These are phyloP conservation scores for Porphyrio hochstetteri DNA, from an alignment of 2,113 vertebrate genomes.

Conservation along the genomic window DNA sequence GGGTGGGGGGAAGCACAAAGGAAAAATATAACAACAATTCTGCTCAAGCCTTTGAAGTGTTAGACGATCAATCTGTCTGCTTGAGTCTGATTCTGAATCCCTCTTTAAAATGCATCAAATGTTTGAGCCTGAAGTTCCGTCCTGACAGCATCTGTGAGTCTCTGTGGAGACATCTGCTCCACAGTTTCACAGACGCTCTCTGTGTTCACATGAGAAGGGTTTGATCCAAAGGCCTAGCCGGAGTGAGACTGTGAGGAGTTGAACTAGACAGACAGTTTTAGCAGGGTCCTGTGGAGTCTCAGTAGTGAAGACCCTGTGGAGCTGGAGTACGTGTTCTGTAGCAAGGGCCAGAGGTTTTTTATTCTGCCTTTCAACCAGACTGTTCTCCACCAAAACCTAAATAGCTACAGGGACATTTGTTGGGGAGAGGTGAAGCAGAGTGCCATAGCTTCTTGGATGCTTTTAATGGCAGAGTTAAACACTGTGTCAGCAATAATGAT, in stretches of 20 bases:
- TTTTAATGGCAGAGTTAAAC: not conserved
- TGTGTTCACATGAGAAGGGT: conserved; percentile 78
- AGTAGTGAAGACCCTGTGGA: conserved; percentile 68
- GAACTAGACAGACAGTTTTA: conserved; percentile 75
- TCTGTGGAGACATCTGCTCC: conserved; percentile 80
- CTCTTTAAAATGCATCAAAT: conserved; percentile 85
- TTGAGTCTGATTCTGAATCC: conserved; percentile 76
- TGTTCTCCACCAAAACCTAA: conserved; percentile 21
- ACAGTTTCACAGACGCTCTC: conserved; percentile 76
- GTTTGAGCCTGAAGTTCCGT: conserved; percentile 77
- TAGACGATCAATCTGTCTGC: conserved; percentile 80
- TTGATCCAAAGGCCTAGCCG: conserved; percentile 77
- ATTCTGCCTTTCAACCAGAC: conserved; percentile 55
- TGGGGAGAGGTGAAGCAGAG: not conserved
- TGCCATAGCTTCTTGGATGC: conserved; percentile 27
- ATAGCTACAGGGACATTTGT: conserved; percentile 15
- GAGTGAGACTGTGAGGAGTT: conserved; percentile 67
- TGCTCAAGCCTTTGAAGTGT: conserved; percentile 77
- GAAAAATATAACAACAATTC: conserved; percentile 59
- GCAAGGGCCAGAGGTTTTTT: conserved; percentile 64
- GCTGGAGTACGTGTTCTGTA: conserved; percentile 52
- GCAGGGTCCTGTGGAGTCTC: conserved; percentile 73
- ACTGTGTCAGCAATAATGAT: not conserved
- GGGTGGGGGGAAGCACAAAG: conserved; percentile 61
- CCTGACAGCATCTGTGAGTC: conserved; percentile 82